These are phyloP conservation scores for Drosophila repletoides DNA, from an alignment of 1,140 invertebrate species.

Conservation along the genomic window DNA sequence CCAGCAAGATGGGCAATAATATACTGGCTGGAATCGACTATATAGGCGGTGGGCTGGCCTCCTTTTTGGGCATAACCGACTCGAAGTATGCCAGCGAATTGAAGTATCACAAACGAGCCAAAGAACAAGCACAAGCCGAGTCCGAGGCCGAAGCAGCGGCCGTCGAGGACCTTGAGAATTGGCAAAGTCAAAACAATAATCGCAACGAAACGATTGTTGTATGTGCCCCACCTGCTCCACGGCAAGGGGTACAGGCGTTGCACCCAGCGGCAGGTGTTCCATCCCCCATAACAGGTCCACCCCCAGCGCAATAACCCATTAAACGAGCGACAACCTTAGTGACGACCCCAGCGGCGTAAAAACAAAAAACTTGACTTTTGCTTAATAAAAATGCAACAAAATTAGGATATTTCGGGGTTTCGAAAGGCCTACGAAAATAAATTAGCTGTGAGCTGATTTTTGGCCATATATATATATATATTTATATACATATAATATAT, in stretches of 20 bases:
- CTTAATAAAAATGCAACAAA: too few relatives aligned
- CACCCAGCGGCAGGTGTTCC: not conserved
- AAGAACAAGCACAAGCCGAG: slow-evolving; percentile 84
- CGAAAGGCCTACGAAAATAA: too few relatives aligned
- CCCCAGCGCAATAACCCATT: slow-evolving; percentile 34
- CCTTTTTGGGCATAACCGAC: slow-evolving; percentile 94
- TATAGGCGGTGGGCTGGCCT: slow-evolving; percentile 91
- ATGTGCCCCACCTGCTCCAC: slow-evolving; percentile 43
- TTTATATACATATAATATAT: too few relatives aligned
- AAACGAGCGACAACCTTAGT: not conserved
- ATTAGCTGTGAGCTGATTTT: too few relatives aligned
- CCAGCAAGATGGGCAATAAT: slow-evolving; percentile 85
- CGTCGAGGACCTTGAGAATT: slow-evolving; percentile 83
- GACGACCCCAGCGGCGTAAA: not conserved
- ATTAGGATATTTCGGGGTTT: too few relatives aligned
- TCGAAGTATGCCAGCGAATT: slow-evolving; percentile 96
- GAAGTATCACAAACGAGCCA: slow-evolving; percentile 87
- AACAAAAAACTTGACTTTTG: not conserved
- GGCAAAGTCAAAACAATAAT: slow-evolving; percentile 16
- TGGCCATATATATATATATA: too few relatives aligned
- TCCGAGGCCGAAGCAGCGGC: slow-evolving; percentile 70
- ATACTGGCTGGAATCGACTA: slow-evolving; percentile 90
- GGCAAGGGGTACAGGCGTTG: not conserved
- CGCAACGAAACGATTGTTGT: slow-evolving; percentile 42
- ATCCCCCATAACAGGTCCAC: not conserved